Conservation (phyloP, 2,888 invertebrate species). For the Emesis furor region DNA sequence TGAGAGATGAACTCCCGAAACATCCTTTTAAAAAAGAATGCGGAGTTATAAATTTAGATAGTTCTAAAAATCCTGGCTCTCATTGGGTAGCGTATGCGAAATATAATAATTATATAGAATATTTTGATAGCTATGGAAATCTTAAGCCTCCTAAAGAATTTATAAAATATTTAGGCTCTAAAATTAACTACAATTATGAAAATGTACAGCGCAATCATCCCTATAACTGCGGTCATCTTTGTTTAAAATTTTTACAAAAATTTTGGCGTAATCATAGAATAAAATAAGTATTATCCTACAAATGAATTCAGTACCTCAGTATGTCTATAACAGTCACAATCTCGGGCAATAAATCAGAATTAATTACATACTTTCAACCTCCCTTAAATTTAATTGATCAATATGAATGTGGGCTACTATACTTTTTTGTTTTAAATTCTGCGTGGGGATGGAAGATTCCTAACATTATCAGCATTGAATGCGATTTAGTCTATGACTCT, state of each 20-base stretch:
- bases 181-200: slow-evolving; percentile 35
- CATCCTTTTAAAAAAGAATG: slow-evolving; percentile 38
- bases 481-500: not conserved
- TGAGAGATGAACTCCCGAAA: slow-evolving; percentile 72
- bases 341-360: slow-evolving; percentile 49
- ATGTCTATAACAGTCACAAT: slow-evolving; percentile 49
- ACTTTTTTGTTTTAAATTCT: not conserved
- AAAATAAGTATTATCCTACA: slow-evolving; percentile 10
- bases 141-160: slow-evolving; percentile 41
- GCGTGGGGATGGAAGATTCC: too few species aligned
- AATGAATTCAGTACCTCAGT: too few species aligned
- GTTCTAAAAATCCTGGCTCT: not conserved
- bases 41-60: slow-evolving; percentile 29
- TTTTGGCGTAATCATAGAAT: not conserved
- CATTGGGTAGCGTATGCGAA: slow-evolving; percentile 42
- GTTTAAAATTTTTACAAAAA: slow-evolving; percentile 7
- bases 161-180: slow-evolving; percentile 29
- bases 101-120: slow-evolving; percentile 36
- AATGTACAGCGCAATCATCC: slow-evolving; percentile 23
- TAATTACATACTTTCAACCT: slow-evolving; percentile 51
- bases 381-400: slow-evolving; percentile 14
- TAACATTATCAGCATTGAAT: not conserved
- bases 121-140: slow-evolving; percentile 45
- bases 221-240: slow-evolving; percentile 5
- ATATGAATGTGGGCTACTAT: not conserved